Evolutionary conservation across 2,113 vertebrate species (phyloP).

Genomic region (Nannospalax galili): DNA sequence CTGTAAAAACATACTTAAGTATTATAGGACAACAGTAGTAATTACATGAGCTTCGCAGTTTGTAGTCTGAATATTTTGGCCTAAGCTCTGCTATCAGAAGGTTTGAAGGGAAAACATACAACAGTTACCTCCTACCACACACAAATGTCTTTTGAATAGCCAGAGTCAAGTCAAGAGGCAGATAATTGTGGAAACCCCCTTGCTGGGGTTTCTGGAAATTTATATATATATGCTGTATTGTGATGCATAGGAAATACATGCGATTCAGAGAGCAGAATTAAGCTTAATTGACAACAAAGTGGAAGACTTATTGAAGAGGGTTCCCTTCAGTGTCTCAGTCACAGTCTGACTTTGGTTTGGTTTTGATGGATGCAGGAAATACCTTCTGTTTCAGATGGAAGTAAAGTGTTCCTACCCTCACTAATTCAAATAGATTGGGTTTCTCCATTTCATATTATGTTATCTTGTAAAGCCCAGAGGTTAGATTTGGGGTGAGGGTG

Average conservation of each 20-base stretch:
- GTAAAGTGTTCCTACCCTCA: neutral
- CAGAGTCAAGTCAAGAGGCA: neutral
- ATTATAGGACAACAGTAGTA: neutral
- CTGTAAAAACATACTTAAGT: neutral
- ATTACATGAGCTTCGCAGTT: neutral
- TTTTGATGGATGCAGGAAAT: neutral
- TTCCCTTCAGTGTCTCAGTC: neutral
- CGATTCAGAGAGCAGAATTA: neutral
- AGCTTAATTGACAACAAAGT: neutral
- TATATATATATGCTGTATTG: neutral
- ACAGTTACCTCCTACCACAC: neutral
- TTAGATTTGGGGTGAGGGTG: neutral
- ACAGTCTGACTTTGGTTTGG: neutral
- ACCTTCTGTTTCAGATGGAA: neutral
- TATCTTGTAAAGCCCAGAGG: neutral
- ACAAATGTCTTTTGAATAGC: neutral
- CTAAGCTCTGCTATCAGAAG: neutral
- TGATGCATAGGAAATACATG: neutral
- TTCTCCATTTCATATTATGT: neutral
- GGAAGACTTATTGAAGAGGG: neutral
- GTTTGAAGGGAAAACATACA: neutral
- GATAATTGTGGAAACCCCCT: neutral
- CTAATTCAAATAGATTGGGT: neutral
- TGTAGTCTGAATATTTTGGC: neutral
- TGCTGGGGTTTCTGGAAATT: neutral